These are phyloP conservation scores for Rhynchonema sp. DNA, from an alignment of 2,888 invertebrate species.

Conservation along the genomic window DNA sequence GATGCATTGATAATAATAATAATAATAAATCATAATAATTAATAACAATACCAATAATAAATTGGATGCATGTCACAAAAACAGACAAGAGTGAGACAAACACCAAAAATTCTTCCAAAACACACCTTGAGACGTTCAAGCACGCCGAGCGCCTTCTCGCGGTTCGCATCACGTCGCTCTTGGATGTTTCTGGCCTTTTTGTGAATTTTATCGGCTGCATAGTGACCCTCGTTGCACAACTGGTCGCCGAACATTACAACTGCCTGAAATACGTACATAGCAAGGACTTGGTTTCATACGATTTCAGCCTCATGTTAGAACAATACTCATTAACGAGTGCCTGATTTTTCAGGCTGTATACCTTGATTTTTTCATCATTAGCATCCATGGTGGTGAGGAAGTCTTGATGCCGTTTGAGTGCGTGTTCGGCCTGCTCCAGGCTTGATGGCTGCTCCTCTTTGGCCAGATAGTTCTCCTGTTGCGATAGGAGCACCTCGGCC, in stretches of 20 bases:
- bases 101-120: no score
- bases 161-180: constrained; percentile 52
- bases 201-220: constrained; percentile 82
- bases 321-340: no score
- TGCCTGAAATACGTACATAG: no score
- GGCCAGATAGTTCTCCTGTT: constrained; percentile 88
- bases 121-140: constrained; percentile 72
- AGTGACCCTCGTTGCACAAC: constrained; percentile 75
- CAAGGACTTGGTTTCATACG: no score
- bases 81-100: no score
- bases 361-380: constrained; percentile 96
- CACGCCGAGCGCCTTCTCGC: constrained; percentile 57
- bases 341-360: no score
- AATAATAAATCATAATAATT: no score
- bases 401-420: constrained; percentile 89
- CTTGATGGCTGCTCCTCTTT: constrained; percentile 55
- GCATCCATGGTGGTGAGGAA: constrained; percentile 99
- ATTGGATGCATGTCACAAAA: no score
- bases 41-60: no score
- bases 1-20: no score
- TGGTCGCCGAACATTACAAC: constrained; percentile 82
- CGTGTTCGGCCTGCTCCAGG: constrained; percentile 87
- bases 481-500: constrained; percentile 77
- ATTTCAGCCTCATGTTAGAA: no score
- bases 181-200: constrained; percentile 87